Conservation (phyloP, 64 coral and sea anemone species). For the Montipora sp. region DNA sequence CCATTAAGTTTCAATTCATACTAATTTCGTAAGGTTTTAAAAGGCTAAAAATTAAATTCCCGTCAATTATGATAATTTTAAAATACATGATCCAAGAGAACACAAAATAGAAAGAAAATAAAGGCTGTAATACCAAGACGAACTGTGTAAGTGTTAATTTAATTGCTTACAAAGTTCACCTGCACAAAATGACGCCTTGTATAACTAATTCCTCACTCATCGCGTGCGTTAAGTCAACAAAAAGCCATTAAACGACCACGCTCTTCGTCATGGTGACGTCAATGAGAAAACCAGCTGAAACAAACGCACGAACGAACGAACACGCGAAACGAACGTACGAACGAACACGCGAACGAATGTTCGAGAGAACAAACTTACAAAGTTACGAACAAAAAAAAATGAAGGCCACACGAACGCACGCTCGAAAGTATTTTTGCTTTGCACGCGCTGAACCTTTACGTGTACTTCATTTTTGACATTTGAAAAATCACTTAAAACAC, state of each 20-base stretch:
- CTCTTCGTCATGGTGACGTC: constrained; percentile 23
- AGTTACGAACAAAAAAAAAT: no score
- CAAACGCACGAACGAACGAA: neutral
- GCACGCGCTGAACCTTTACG: no score
- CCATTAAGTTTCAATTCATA: neutral
- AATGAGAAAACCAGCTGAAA: neutral
- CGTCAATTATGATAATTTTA: neutral
- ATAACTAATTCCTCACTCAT: neutral
- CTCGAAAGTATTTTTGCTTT: no score
- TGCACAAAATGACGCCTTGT: neutral
- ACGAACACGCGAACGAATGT: neutral
- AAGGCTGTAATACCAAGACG: neutral
- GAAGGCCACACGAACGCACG: neutral
- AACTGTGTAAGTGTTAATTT: neutral
- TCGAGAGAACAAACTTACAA: no score
- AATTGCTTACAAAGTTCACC: neutral
- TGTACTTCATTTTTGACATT: no score
- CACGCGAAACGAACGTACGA: neutral
- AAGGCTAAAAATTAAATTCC: neutral
- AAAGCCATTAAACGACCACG: constrained; percentile 5
- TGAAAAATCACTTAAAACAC: no score
- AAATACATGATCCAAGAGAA: neutral
- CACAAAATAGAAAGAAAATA: neutral
- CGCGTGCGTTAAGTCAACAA: constrained; percentile 10
- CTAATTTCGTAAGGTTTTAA: neutral